A percentile compares a stretch with the other conserved stretches of the same genome.
These are phyloP conservation scores for Muschampia plurimacula DNA, from an alignment of 2,888 invertebrate genomes.

Conservation along the genomic window DNA sequence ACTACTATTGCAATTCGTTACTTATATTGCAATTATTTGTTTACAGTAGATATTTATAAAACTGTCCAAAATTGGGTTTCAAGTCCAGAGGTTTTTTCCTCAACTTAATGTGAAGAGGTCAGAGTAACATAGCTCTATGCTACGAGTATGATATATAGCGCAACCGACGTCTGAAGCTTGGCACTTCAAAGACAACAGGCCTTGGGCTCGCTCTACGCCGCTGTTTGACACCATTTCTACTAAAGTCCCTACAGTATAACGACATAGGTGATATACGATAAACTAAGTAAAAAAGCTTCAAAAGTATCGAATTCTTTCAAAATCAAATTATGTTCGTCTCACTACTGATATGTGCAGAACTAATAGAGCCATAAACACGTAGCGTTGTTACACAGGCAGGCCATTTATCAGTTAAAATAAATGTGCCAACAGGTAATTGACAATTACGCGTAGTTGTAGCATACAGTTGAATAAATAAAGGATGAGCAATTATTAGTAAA, in stretches of 20 bases:
- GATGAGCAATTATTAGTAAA: conserved; percentile 38
- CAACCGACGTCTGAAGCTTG: conserved; percentile 25
- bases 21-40: background rate
- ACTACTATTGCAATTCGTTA: too few species aligned
- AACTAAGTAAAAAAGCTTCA: background rate
- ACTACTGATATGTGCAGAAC: background rate
- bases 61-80: background rate
- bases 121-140: conserved; percentile 23
- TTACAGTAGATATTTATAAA: background rate
- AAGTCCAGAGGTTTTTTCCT: conserved; percentile 10
- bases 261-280: conserved; percentile 11
- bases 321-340: background rate
- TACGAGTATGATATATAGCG: conserved; percentile 32
- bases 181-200: conserved; percentile 38
- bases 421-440: conserved; percentile 40
- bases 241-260: conserved; percentile 2
- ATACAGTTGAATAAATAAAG: conserved; percentile 38
- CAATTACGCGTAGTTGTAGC: conserved; percentile 36
- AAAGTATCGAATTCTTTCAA: background rate
- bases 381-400: conserved; percentile 21
- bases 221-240: conserved; percentile 36
- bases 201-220: conserved; percentile 33
- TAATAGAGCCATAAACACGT: conserved; percentile 13
- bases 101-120: conserved; percentile 24
- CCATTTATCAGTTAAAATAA: conserved; percentile 37